Evolutionary conservation across 2,888 invertebrate species (phyloP).

Genomic region (Caenorhabditis zanzibari): DNA sequence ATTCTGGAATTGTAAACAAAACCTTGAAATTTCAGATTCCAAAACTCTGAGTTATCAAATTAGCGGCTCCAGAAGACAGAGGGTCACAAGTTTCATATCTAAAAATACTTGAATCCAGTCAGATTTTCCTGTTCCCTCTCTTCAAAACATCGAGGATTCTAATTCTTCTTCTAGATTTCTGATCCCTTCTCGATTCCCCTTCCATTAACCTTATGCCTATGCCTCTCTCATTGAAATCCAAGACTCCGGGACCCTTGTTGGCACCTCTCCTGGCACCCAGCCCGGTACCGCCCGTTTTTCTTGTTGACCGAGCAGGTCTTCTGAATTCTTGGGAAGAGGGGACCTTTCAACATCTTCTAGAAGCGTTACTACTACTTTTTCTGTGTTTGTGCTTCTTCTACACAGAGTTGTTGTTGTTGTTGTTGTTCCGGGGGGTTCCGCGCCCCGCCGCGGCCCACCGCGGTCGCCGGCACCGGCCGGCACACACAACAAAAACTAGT

Average conservation of each 20-base stretch:
- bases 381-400: conserved; percentile 15
- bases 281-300: neutral
- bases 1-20: too few species aligned
- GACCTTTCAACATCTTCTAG: conserved; percentile 10
- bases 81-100: too few species aligned
- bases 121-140: too few species aligned
- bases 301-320: neutral
- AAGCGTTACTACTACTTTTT: neutral
- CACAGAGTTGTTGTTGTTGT: conserved; percentile 47
- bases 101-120: too few species aligned
- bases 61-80: too few species aligned
- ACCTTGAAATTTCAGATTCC: too few species aligned
- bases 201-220: neutral
- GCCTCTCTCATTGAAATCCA: neutral
- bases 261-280: neutral
- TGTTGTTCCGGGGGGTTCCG: conserved; percentile 49
- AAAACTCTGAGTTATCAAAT: too few species aligned
- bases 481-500: conserved; percentile 38
- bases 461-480: conserved; percentile 56
- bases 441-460: conserved; percentile 40
- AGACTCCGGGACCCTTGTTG: neutral
- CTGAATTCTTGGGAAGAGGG: neutral
- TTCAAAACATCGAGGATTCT: too few species aligned
- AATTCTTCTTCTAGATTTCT: neutral
- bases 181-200: neutral